Percentiles rank a stretch among this genome's conserved stretches.
Conservation (phyloP, 2,113 vertebrate species). For the Nyctibius bracteatus region DNA sequence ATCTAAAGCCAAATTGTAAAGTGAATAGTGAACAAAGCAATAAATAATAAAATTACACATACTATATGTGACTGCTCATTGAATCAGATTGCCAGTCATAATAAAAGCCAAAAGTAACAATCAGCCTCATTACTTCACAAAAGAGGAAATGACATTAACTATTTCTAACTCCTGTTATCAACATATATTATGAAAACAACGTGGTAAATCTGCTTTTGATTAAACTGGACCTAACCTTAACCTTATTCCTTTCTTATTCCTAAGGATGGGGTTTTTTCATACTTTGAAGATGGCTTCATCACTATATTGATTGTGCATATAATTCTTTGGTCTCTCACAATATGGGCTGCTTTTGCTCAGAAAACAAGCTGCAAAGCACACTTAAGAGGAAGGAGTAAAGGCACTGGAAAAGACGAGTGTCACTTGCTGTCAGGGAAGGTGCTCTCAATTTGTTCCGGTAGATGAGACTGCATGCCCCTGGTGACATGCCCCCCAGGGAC, state of each 20-base stretch:
- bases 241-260: neutral
- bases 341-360: neutral
- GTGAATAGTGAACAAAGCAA: conserved; percentile 16
- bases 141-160: neutral
- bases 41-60: conserved; percentile 40
- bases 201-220: neutral
- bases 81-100: neutral
- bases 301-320: neutral
- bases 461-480: neutral
- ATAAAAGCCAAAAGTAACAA: conserved; percentile 27
- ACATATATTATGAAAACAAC: neutral
- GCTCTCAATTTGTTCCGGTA: neutral
- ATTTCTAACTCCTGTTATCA: neutral
- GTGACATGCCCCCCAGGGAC: neutral
- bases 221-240: neutral
- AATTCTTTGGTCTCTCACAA: neutral
- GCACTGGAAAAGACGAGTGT: neutral
- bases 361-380: neutral
- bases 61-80: conserved; percentile 10
- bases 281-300: neutral
- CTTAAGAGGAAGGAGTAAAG: neutral
- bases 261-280: neutral
- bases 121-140: neutral
- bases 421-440: neutral
- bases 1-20: conserved; percentile 28